These are phyloP conservation scores for Nautilus pompilius DNA, from an alignment of 1,140 invertebrate species.

Conservation along the genomic window DNA sequence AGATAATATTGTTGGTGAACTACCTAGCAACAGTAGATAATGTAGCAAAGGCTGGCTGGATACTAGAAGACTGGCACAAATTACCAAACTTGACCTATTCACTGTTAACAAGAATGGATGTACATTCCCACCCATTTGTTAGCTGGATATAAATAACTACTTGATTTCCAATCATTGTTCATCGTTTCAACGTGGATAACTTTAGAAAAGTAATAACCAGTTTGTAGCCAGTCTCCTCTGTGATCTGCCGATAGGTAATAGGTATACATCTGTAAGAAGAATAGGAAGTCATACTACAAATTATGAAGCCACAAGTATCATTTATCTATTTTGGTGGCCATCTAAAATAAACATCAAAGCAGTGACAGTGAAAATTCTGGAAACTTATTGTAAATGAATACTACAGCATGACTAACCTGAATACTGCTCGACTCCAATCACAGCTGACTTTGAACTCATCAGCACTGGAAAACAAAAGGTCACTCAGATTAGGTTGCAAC, in stretches of 20 bases:
- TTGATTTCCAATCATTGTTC: too few species aligned
- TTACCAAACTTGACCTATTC: too few species aligned
- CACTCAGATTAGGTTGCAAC: background rate
- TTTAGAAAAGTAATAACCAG: too few species aligned
- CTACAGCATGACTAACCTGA: conserved; percentile 55
- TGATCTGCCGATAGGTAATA: background rate
- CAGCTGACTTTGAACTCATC: conserved; percentile 90
- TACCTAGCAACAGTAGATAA: too few species aligned
- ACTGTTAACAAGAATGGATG: too few species aligned
- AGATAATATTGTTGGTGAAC: too few species aligned
- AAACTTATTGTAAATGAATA: background rate
- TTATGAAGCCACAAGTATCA: background rate
- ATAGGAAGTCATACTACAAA: background rate
- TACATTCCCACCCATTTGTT: too few species aligned
- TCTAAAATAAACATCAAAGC: background rate
- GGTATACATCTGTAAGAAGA: background rate
- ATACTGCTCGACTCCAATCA: conserved; percentile 88
- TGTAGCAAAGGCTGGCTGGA: too few species aligned
- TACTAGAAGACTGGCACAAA: too few species aligned
- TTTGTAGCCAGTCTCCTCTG: too few species aligned
- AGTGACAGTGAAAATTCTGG: background rate
- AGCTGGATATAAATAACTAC: too few species aligned
- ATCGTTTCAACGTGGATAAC: too few species aligned
- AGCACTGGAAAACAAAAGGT: conserved; percentile 65
- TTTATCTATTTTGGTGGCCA: background rate